Percentiles rank a stretch among this genome's conserved stretches.
phyloP scores from a whole-genome alignment of 2,888 invertebrate species.

The Muscina levida region DNA sequence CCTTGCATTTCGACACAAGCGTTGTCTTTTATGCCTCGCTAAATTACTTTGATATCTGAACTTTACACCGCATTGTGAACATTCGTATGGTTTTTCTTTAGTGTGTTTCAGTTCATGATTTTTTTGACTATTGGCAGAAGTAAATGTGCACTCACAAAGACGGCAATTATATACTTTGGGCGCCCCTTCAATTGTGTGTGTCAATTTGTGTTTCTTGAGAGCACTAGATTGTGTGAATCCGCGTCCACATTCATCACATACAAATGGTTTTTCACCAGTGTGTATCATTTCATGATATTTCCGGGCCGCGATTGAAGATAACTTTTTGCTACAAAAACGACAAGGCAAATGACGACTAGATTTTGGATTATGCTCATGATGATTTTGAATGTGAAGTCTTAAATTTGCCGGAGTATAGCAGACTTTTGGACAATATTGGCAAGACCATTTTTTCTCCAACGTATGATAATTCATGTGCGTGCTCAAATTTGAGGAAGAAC shows the following conservation, averaged over 20 bases:
- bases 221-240: conserved; percentile 3
- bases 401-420: conserved; percentile 76
- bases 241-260: neutral
- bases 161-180: conserved; percentile 72
- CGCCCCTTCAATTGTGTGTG: neutral
- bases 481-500: conserved; percentile 75
- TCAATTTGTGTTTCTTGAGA: neutral
- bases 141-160: conserved; percentile 74
- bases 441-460: conserved; percentile 74
- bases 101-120: conserved; percentile 78
- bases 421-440: conserved; percentile 73
- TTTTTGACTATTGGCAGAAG: conserved; percentile 75
- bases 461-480: conserved; percentile 77
- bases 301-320: conserved; percentile 75
- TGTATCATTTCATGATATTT: conserved; percentile 61
- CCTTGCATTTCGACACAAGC: too few species aligned
- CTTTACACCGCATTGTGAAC: conserved; percentile 73
- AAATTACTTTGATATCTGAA: conserved; percentile 62
- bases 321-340: conserved; percentile 73
- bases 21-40: too few species aligned
- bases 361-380: too few species aligned
- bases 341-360: conserved; percentile 75
- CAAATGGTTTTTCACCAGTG: conserved; percentile 13
- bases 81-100: conserved; percentile 75
- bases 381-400: too few species aligned